A percentile compares a stretch with the other conserved stretches of the same genome.
phyloP scores from a whole-genome alignment of 2,888 invertebrate genomes.

The Cephonodes hylas region DNA sequence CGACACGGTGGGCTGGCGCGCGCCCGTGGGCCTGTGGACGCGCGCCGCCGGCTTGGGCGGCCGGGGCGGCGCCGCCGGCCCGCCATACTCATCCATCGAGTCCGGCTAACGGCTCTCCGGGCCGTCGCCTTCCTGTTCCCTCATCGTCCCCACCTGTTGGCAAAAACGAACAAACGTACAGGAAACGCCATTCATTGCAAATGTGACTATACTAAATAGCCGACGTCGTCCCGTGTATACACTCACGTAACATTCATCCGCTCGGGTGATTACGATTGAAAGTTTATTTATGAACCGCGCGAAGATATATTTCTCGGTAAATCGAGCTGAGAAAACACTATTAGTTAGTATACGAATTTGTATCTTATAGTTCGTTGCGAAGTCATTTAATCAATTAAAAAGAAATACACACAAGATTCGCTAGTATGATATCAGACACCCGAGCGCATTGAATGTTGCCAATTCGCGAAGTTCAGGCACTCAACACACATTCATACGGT shows the following conservation, averaged over 20 bases:
- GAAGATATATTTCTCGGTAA: neutral
- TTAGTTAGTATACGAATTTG: neutral
- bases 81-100: conserved; percentile 90
- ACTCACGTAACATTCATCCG: neutral
- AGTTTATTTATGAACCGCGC: conserved; percentile 1
- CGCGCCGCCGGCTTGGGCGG: conserved; percentile 88
- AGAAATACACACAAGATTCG: neutral
- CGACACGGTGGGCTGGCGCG: conserved; percentile 79
- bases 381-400: neutral
- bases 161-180: conserved; percentile 21
- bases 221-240: neutral
- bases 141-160: conserved; percentile 84
- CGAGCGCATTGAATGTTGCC: neutral
- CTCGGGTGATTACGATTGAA: conserved; percentile 7
- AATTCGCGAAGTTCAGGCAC: neutral
- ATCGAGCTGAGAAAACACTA: neutral
- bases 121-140: conserved; percentile 84
- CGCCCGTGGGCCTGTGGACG: conserved; percentile 82
- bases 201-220: neutral
- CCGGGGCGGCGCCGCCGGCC: conserved; percentile 88
- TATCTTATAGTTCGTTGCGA: neutral
- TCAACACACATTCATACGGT: neutral
- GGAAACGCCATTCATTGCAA: neutral
- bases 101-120: conserved; percentile 81
- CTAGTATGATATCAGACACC: neutral